Evolutionary conservation across 2,797 vertebrate species (phyloP).

Genomic region (Brachymystax lenok): DNA sequence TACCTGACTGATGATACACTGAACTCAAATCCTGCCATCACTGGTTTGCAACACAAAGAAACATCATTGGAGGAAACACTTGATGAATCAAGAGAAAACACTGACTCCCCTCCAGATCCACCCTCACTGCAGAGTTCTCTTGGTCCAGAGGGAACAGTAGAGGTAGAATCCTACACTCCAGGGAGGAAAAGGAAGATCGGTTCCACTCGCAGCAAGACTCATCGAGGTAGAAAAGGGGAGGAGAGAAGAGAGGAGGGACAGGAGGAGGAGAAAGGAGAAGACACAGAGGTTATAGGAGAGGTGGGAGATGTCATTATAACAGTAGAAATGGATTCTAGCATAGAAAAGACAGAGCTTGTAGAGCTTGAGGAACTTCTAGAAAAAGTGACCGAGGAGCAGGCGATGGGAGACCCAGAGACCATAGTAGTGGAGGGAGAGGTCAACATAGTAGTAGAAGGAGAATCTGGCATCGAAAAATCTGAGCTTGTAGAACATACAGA

Average conservation of each 20-base stretch:
- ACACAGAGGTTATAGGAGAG: constrained; percentile 15
- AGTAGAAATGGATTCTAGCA: neutral
- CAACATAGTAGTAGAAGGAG: too few relatives aligned
- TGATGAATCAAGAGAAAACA: too few relatives aligned
- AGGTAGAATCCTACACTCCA: constrained; percentile 20
- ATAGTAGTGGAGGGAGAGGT: too few relatives aligned
- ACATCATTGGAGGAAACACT: neutral
- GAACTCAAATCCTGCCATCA: too few relatives aligned
- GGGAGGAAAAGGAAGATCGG: constrained; percentile 65
- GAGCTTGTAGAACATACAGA: too few relatives aligned
- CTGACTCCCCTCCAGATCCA: neutral
- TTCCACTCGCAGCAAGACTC: constrained; percentile 54
- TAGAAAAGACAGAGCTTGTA: constrained; percentile 16
- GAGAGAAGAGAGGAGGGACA: constrained; percentile 14
- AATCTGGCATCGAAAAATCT: too few relatives aligned
- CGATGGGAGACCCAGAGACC: constrained; percentile 17
- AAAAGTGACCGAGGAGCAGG: constrained; percentile 2
- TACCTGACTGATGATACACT: too few relatives aligned
- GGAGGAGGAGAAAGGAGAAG: constrained; percentile 27
- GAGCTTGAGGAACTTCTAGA: constrained; percentile 8
- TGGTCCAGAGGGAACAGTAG: constrained; percentile 26
- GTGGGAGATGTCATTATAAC: constrained; percentile 4
- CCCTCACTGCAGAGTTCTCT: constrained; percentile 2
- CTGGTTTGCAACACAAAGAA: too few relatives aligned
- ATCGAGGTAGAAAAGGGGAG: constrained; percentile 3